Evolutionary conservation across 2,113 vertebrate genomes (phyloP).

Genomic region (Phycodurus eques): DNA sequence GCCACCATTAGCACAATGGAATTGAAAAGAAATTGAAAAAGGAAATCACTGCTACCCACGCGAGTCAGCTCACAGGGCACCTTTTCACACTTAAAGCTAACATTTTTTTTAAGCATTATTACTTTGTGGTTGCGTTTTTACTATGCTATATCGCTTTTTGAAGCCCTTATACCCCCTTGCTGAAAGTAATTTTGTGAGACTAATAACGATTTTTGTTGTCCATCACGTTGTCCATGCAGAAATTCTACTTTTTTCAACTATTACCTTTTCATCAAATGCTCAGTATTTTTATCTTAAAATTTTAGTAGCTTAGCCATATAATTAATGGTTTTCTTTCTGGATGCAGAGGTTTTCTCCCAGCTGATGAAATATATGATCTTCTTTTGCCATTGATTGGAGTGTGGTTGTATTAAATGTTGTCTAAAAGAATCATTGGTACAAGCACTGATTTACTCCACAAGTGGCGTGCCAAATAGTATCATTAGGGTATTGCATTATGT

Average conservation of each 20-base stretch:
- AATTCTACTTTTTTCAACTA: neutral
- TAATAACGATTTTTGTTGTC: neutral
- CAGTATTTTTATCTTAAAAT: no score
- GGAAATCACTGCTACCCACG: constrained; percentile 47
- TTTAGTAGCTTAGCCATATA: neutral
- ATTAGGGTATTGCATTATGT: constrained; percentile 3
- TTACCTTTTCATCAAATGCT: no score
- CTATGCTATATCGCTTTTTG: neutral
- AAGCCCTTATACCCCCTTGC: neutral
- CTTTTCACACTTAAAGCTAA: neutral
- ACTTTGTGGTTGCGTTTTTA: neutral
- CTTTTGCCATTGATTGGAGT: neutral
- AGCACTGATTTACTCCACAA: neutral
- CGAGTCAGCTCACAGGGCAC: constrained; percentile 28
- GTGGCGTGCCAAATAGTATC: neutral
- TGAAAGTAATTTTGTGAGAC: neutral
- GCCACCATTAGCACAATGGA: constrained; percentile 59
- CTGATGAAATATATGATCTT: neutral
- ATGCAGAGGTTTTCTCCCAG: neutral
- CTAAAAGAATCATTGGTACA: neutral
- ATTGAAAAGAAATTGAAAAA: constrained; percentile 63
- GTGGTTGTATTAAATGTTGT: neutral
- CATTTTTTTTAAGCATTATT: neutral
- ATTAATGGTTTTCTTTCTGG: neutral
- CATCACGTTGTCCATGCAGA: neutral